phyloP scores from a whole-genome alignment of 1,140 invertebrate genomes.

The Goniozus legneri region DNA sequence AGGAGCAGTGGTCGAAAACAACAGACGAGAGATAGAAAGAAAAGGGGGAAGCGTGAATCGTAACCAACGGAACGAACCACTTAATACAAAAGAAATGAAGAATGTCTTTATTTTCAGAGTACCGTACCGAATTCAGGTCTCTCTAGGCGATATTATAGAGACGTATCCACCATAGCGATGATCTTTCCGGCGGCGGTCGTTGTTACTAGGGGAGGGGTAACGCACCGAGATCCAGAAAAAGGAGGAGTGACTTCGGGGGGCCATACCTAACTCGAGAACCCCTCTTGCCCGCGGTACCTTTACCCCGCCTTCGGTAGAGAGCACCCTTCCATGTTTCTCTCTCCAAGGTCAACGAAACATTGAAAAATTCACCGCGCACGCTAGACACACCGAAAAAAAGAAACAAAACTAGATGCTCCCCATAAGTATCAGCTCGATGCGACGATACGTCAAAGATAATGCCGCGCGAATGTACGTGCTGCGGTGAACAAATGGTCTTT shows the following conservation, averaged over 20 bases:
- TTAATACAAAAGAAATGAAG: conserved; percentile 44
- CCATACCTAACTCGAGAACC: conserved; percentile 1
- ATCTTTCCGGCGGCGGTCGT: conserved; percentile 31
- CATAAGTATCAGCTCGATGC: conserved; percentile 8
- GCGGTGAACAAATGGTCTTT: background rate
- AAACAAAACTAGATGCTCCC: too few relatives aligned
- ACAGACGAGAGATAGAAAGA: background rate
- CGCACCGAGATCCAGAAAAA: conserved; percentile 16
- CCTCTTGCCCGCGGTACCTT: conserved; percentile 16
- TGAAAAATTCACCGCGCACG: too few relatives aligned
- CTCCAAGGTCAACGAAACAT: too few relatives aligned
- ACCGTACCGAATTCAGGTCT: conserved; percentile 38
- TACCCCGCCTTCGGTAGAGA: too few relatives aligned
- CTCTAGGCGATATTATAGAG: background rate
- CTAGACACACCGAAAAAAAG: too few relatives aligned
- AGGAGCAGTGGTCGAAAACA: conserved; percentile 13
- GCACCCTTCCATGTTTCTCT: too few relatives aligned
- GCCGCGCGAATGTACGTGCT: background rate
- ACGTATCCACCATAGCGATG: conserved; percentile 20
- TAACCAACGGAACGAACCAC: conserved; percentile 13
- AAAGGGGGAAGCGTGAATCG: background rate
- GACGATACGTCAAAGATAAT: conserved; percentile 3
- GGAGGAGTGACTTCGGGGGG: conserved; percentile 31
- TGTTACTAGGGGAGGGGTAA: conserved; percentile 18
- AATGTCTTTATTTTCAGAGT: conserved; percentile 53